Evolutionary conservation across 2,113 vertebrate species (phyloP), one percentile per base, ranked within the genome.

Genomic region (Opisthocomus hoazin): DNA sequence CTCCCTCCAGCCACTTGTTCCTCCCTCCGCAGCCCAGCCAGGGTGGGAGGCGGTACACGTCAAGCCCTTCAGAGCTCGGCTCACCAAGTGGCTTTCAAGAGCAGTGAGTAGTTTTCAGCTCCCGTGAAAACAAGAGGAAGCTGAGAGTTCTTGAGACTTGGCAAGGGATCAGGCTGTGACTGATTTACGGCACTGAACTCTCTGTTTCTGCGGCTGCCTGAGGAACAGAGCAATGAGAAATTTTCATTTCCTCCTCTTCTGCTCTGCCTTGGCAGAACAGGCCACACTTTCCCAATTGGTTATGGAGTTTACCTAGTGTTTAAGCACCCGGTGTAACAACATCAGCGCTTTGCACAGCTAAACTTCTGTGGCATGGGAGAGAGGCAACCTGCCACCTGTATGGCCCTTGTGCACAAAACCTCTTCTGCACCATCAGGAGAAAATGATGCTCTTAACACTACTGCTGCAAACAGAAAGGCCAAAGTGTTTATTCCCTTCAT

Each of bases 31-130:
- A 43, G 27, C 48, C 65, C 19, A 30, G 19, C 16, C 0, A 0
- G 21, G 18, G 24, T 6, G 9, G 21, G n/a, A 60, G 32, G 51
- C 48, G 74, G 37, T 14, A 36, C 48, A 37, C 0, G 0, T 9
- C 19, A 93, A 93, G 14, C 57, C 45, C 46, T 90, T 76, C 63
- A 70, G 66, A 88, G 15, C 37, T 90, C 78, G 94, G 26, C 32
- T 91, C 50, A 41, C 10, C 21, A 20, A 60, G 51, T 5, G 1
- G 15, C 12, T 91, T 84, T 85, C 24, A 50, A 83, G 74, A 87
- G 30, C 21, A 45, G 34, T 37, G 36, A 5, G 53, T 87, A 15
- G 37, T 79, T 95, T 96, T 76, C 84, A 82, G 37, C 50, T 92
- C 60, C 48, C 12, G 3, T 29, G 56, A 73, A 94, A 93, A 79